Percentiles rank a stretch among this genome's conserved stretches.
phyloP scores from a whole-genome alignment of 2,113 vertebrate genomes.

The Oryzias curvinotus region DNA sequence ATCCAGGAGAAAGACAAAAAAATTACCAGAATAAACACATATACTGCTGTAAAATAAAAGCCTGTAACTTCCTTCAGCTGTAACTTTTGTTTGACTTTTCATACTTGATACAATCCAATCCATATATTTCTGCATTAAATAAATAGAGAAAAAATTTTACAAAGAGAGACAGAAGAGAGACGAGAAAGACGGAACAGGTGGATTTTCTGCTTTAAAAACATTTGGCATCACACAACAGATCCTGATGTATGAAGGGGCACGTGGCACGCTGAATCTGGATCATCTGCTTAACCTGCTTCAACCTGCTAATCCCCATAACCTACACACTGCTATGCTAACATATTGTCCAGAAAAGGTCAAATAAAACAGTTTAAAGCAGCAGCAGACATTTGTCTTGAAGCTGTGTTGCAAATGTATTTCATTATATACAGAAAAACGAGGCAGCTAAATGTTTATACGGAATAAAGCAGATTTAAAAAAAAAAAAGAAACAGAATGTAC shows the following conservation, averaged over 20 bases:
- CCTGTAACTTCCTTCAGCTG: conserved; percentile 65
- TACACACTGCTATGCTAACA: conserved; percentile 61
- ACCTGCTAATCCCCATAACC: conserved; percentile 40
- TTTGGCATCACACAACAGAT: conserved; percentile 72
- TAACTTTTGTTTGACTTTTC: conserved; percentile 63
- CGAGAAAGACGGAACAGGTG: conserved; percentile 43
- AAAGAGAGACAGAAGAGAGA: conserved; percentile 58
- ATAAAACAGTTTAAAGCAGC: conserved; percentile 50
- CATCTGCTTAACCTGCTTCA: conserved; percentile 20
- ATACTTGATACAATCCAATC: conserved; percentile 80
- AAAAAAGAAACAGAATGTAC: conserved; percentile 52
- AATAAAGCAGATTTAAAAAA: conserved; percentile 55
- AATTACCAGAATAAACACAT: conserved; percentile 67
- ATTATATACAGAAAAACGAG: conserved; percentile 68
- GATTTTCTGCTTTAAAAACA: conserved; percentile 47
- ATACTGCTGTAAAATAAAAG: conserved; percentile 76
- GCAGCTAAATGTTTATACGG: conserved; percentile 56
- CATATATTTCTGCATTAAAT: conserved; percentile 79
- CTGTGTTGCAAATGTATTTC: conserved; percentile 40
- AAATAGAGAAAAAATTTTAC: conserved; percentile 77
- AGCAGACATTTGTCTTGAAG: conserved; percentile 47
- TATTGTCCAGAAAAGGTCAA: conserved; percentile 55
- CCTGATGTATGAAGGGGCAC: conserved; percentile 49
- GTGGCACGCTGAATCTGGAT: conserved; percentile 35
- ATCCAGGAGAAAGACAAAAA: conserved; percentile 55